Evolutionary conservation across 2,888 invertebrate species (phyloP).

Genomic region (Dryobota labecula): DNA sequence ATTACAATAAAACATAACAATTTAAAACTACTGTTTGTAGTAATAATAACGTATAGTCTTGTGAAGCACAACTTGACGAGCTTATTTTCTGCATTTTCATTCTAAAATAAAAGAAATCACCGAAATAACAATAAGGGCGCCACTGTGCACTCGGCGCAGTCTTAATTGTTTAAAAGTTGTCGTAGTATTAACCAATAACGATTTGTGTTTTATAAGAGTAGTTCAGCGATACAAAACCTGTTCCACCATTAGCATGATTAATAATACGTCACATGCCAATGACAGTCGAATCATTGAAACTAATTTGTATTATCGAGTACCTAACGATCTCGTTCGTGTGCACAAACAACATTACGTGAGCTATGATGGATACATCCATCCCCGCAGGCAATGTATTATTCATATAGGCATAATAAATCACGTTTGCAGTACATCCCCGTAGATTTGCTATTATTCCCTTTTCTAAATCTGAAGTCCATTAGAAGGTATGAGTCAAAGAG

Average conservation of each 20-base stretch:
- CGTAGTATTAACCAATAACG: background rate
- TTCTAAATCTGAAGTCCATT: conserved; percentile 75
- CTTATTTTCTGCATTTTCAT: no score
- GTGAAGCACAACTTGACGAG: no score
- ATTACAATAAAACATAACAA: no score
- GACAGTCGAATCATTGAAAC: conserved; percentile 54
- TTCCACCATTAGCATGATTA: conserved; percentile 19
- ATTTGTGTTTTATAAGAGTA: background rate
- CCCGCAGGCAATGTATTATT: conserved; percentile 80
- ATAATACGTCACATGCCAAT: conserved; percentile 30
- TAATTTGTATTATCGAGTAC: conserved; percentile 67
- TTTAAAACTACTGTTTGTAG: no score
- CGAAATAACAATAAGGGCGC: no score
- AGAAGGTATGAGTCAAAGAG: conserved; percentile 69
- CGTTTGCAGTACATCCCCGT: conserved; percentile 73
- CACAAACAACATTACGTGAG: conserved; percentile 72
- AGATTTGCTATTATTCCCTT: conserved; percentile 76
- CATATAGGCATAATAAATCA: conserved; percentile 81
- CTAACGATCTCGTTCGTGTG: conserved; percentile 57
- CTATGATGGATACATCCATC: conserved; percentile 75
- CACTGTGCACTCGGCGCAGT: no score
- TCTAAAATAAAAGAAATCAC: no score
- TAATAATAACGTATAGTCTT: no score
- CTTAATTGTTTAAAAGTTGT: no score
- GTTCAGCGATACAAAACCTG: conserved; percentile 2